Evolutionary conservation across 2,888 invertebrate genomes (phyloP).

Genomic region (Erebia ligea): DNA sequence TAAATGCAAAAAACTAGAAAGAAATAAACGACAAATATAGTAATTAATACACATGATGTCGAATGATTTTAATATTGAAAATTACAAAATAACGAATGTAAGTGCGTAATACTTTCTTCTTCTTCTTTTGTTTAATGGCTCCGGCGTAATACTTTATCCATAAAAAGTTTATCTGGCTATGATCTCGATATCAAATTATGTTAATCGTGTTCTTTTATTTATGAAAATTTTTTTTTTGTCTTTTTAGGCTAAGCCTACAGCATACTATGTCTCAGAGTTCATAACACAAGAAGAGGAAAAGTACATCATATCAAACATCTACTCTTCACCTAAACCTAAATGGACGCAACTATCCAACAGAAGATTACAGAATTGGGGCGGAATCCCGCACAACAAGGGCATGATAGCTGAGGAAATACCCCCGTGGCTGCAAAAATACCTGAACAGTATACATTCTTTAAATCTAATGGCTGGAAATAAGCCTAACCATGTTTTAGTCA

Average conservation of each 20-base stretch:
- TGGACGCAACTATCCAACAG: conserved; percentile 97
- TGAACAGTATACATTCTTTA: conserved; percentile 87
- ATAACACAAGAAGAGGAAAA: conserved; percentile 89
- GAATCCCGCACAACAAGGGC: conserved; percentile 91
- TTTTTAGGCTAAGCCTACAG: conserved; percentile 82
- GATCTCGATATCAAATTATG: too few relatives aligned
- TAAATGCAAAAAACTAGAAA: too few relatives aligned
- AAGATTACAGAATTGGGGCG: conserved; percentile 98
- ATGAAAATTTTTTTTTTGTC: neutral
- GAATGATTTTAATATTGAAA: too few relatives aligned
- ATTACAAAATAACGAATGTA: conserved; percentile 41
- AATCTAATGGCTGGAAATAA: conserved; percentile 87
- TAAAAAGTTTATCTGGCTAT: too few relatives aligned
- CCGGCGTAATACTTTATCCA: too few relatives aligned
- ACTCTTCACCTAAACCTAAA: conserved; percentile 94
- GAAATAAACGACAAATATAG: too few relatives aligned
- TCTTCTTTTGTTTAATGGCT: too few relatives aligned
- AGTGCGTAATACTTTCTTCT: conserved; percentile 30
- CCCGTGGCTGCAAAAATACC: conserved; percentile 89
- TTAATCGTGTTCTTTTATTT: neutral
- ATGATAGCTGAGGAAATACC: conserved; percentile 96
- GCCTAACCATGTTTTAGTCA: conserved; percentile 97
- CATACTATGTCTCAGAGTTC: conserved; percentile 94
- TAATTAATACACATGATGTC: too few relatives aligned
- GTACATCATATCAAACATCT: conserved; percentile 88